A percentile compares a stretch with the other conserved stretches of the same genome.
Conservation (phyloP, 2,113 vertebrate species). For the Psophia crepitans region DNA sequence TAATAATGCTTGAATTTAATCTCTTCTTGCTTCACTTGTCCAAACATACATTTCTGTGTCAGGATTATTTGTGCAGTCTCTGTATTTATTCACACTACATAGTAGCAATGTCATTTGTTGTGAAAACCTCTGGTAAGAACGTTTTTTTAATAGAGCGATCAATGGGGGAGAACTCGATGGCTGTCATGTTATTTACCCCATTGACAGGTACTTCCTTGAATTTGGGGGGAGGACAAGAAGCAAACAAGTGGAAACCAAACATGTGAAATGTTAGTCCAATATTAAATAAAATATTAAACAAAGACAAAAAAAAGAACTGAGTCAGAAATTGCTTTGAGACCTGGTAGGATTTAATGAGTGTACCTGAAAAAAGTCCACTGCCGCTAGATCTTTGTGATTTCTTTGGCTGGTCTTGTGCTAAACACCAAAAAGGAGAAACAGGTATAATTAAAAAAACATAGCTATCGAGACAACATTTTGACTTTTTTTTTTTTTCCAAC, state of each 20-base stretch:
- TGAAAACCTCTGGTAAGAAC: background rate
- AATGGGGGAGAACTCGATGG: background rate
- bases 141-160: background rate
- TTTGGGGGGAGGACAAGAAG: background rate
- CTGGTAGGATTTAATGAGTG: background rate
- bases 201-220: background rate
- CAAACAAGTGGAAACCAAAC: background rate
- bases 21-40: background rate
- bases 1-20: background rate
- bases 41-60: background rate
- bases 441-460: background rate
- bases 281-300: background rate
- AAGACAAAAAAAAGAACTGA: background rate
- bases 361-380: background rate
- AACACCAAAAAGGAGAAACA: background rate
- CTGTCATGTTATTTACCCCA: background rate
- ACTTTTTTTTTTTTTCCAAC: background rate
- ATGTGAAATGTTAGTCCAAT: background rate
- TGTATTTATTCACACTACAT: background rate
- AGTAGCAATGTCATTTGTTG: background rate
- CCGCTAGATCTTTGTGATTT: background rate
- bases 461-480: background rate
- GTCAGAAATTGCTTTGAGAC: background rate
- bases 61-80: background rate
- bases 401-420: background rate